These are phyloP conservation scores for Lathronympha strigana DNA, from an alignment of 2,888 invertebrate species.

Conservation along the genomic window DNA sequence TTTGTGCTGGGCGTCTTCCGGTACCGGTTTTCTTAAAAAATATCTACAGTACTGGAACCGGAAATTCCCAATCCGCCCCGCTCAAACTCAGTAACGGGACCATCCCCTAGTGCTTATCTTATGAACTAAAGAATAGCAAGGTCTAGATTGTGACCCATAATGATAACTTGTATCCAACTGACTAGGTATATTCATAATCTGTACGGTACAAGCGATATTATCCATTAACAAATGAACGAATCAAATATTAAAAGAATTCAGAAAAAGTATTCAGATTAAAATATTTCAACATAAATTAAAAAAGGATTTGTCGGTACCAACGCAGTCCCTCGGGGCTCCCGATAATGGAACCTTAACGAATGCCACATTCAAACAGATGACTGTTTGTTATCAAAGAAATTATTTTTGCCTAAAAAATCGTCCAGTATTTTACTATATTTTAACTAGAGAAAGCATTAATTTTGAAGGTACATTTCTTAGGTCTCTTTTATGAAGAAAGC, in stretches of 20 bases:
- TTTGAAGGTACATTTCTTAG: not conserved
- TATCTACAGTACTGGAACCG: too few species aligned
- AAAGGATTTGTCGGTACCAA: conserved; percentile 27
- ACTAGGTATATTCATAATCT: not conserved
- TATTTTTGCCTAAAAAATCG: conserved; percentile 13
- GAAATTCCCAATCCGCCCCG: too few species aligned
- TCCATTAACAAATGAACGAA: not conserved
- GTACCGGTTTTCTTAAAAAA: too few species aligned
- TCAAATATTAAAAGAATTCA: conserved; percentile 10
- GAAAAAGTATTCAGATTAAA: conserved; percentile 9
- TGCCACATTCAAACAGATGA: conserved; percentile 23
- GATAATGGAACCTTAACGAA: conserved; percentile 37
- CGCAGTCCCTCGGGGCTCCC: conserved; percentile 16
- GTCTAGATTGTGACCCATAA: too few species aligned
- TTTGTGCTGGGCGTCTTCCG: too few species aligned
- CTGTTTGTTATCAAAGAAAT: conserved; percentile 24
- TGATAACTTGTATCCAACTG: not conserved
- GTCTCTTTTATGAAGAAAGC: not conserved
- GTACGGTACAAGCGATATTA: not conserved
- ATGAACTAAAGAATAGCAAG: too few species aligned
- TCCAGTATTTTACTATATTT: conserved; percentile 17
- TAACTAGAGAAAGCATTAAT: not conserved
- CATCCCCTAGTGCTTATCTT: too few species aligned
- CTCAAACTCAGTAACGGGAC: too few species aligned
- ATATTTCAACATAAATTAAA: conserved; percentile 29